Evolutionary conservation across 2,888 invertebrate species (phyloP).

Genomic region (Coenonympha glycerion): DNA sequence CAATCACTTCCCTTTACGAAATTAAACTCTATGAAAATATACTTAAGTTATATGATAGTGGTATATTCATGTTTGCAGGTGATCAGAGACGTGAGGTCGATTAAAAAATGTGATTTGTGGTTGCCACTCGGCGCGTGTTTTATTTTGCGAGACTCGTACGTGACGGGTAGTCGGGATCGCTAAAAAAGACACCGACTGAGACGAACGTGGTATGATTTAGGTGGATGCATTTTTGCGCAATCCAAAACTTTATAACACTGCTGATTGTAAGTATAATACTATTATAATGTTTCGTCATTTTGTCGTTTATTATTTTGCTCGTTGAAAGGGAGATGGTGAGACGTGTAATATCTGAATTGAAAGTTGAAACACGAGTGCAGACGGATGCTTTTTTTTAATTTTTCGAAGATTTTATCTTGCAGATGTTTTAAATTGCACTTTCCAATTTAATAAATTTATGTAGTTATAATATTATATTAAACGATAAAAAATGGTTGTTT

Average conservation of each 20-base stretch:
- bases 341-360: background rate
- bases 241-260: constrained; percentile 11
- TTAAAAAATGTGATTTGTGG: constrained; percentile 76
- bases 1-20: constrained; percentile 25
- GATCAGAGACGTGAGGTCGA: constrained; percentile 64
- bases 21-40: constrained; percentile 34
- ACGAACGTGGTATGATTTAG: constrained; percentile 24
- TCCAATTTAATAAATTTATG: no score
- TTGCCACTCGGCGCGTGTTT: constrained; percentile 65
- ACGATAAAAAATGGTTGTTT: no score
- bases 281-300: background rate
- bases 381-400: no score
- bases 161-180: constrained; percentile 53
- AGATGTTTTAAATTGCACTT: no score
- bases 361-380: background rate
- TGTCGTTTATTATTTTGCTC: background rate
- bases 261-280: background rate
- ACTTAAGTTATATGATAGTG: constrained; percentile 28
- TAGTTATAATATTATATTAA: no score
- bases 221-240: constrained; percentile 21
- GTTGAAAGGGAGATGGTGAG: background rate
- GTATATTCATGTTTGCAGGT: constrained; percentile 32
- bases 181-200: constrained; percentile 27
- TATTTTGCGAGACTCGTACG: constrained; percentile 67
- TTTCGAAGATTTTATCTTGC: no score